A percentile compares a stretch with the other conserved stretches of the same genome.
These are phyloP conservation scores for Rhodeus uyekii DNA, from an alignment of 2,797 vertebrate species.

Conservation along the genomic window DNA sequence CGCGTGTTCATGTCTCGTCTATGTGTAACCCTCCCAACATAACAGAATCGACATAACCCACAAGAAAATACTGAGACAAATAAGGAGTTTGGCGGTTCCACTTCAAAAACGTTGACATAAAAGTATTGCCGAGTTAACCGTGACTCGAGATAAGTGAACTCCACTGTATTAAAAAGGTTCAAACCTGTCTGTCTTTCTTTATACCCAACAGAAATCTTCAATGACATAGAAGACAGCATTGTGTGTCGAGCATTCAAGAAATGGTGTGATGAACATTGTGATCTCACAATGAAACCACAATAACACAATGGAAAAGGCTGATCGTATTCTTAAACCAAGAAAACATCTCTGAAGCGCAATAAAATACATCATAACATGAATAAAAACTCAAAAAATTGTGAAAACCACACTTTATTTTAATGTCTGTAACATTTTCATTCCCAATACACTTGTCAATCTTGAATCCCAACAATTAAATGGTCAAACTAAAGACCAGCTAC, in stretches of 20 bases:
- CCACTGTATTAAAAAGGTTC: no score
- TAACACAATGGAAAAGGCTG: background rate
- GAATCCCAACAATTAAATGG: background rate
- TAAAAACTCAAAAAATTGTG: slow-evolving; percentile 14
- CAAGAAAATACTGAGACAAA: no score
- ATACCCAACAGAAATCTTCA: slow-evolving; percentile 71
- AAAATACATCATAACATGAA: background rate
- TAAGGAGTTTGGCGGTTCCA: no score
- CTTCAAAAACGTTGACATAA: no score
- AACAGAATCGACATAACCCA: no score
- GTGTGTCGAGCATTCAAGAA: slow-evolving; percentile 66
- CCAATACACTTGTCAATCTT: slow-evolving; percentile 27
- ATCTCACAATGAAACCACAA: slow-evolving; percentile 8
- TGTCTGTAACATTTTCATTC: slow-evolving; percentile 37
- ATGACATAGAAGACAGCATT: slow-evolving; percentile 66
- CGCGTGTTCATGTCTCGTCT: no score
- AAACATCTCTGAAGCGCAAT: background rate
- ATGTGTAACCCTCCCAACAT: no score
- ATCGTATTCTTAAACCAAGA: background rate
- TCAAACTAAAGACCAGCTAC: background rate
- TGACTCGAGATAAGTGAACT: no score
- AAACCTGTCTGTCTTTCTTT: background rate
- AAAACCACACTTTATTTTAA: slow-evolving; percentile 52
- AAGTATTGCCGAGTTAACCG: no score
- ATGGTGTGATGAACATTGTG: slow-evolving; percentile 71